Evolutionary conservation across 2,888 invertebrate species (phyloP), one percentile per base, ranked within the genome.

Genomic region (Diadegma fenestrale): DNA sequence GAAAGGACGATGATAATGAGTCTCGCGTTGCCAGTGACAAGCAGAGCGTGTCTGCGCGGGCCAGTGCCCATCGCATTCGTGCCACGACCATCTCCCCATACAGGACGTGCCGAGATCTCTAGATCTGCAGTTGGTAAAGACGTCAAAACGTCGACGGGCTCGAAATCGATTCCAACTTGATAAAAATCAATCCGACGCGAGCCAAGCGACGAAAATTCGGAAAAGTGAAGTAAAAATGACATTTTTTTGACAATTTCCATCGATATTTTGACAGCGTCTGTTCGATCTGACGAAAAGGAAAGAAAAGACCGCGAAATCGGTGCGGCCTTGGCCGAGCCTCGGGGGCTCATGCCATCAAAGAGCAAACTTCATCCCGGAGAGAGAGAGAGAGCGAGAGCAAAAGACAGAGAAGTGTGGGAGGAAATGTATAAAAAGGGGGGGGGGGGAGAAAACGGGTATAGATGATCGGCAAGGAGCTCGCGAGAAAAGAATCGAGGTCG

Each of bases 1-100:
- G 58, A 71, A 84, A 81, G 78, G 82, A 78, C 80, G 81, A 88
- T 90, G 88, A 88, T 90, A 90, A 91, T 88, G 89, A 90, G 89
- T 89, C 66, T 82, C 83, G 89, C 88, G 89, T 90, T 90, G 86
- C 89, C 89, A 89, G 89, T 88, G 89, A 88, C 91, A 93, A 93
- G 91, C 92, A 92, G 92, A 92, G 92, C 91, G 90, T 91, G 88
- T 88, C 90, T 85, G 88, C 88, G 90, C 91, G 89, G 91, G 90
- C 91, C 90, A 90, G 89, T 91, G 90, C 90, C 88, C 90, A 90
- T 89, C 84, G 89, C 88, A 88, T 88, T 90, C 87, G 87, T 88
- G 89, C 86, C 85, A 85, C 88, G 86, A 88, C 88, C 3, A 37
- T 37, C 88, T 80, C 80, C 79, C 30, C 4, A 30, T 30, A 71